phyloP scores from a whole-genome alignment of 2,888 invertebrate species.

The Alloscopus bannaensis region DNA sequence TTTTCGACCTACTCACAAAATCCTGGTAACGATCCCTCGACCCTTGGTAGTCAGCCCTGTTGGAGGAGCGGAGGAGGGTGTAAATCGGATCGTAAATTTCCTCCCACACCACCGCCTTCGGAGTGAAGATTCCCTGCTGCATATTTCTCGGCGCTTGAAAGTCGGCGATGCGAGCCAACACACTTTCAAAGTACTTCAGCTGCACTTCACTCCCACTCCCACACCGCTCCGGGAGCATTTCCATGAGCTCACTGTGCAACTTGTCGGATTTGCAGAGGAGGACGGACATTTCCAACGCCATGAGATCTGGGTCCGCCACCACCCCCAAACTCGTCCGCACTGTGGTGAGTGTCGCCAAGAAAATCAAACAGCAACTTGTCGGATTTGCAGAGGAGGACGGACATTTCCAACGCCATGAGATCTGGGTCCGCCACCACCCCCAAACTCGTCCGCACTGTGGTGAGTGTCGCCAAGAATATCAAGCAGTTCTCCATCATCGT shows the following conservation, averaged over 20 bases:
- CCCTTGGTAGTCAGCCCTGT: conserved; percentile 92
- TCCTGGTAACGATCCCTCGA: conserved; percentile 88
- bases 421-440: conserved; percentile 81
- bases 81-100: conserved; percentile 95
- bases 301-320: conserved; percentile 80
- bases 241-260: conserved; percentile 95
- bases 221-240: conserved; percentile 95
- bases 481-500: conserved; percentile 94
- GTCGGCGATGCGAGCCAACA: conserved; percentile 87
- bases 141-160: conserved; percentile 89
- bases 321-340: conserved; percentile 90
- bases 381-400: conserved; percentile 91
- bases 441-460: conserved; percentile 90
- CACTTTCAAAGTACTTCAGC: conserved; percentile 88
- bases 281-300: conserved; percentile 93
- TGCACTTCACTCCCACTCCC: conserved; percentile 85
- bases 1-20: conserved; percentile 51
- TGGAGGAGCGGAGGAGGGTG: conserved; percentile 91
- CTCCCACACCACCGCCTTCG: conserved; percentile 90
- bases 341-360: conserved; percentile 90
- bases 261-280: conserved; percentile 94
- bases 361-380: conserved; percentile 95
- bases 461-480: conserved; percentile 91
- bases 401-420: conserved; percentile 90
- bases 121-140: conserved; percentile 91